These are phyloP conservation scores for Columba guinea DNA, from an alignment of 2,797 vertebrate species.

Conservation along the genomic window DNA sequence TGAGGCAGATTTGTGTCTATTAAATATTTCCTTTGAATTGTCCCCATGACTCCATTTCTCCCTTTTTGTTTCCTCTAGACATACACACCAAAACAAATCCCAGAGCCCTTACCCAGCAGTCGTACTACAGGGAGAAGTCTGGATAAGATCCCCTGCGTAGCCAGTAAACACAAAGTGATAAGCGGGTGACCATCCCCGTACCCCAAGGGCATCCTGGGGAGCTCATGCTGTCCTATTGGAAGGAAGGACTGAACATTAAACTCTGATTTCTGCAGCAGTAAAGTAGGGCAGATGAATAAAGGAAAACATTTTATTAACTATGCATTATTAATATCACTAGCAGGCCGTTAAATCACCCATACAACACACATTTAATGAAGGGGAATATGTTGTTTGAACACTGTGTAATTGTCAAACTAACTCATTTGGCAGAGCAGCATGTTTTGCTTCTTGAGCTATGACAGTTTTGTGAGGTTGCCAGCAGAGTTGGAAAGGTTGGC, in stretches of 20 bases:
- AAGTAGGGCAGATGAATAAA: constrained; percentile 37
- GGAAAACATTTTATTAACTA: constrained; percentile 42
- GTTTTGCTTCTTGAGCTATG: constrained; percentile 38
- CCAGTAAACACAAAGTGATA: neutral
- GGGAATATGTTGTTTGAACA: constrained; percentile 55
- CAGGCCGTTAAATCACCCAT: constrained; percentile 42
- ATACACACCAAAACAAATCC: neutral
- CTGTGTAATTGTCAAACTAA: constrained; percentile 34
- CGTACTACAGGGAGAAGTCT: neutral
- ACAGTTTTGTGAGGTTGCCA: constrained; percentile 5
- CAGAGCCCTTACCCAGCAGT: neutral
- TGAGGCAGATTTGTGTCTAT: neutral
- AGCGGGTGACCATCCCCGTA: neutral
- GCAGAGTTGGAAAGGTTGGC: neutral
- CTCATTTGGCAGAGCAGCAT: constrained; percentile 21
- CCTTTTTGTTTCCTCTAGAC: neutral
- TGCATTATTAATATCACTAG: constrained; percentile 42
- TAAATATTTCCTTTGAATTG: constrained; percentile 15
- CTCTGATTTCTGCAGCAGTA: neutral
- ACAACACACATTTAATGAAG: constrained; percentile 36
- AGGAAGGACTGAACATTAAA: neutral
- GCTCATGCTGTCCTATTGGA: neutral
- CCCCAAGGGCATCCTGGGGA: neutral
- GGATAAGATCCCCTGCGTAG: neutral
- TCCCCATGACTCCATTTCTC: neutral